Percentiles rank a stretch among this genome's conserved stretches.
These are phyloP conservation scores for Drosophila ficusphila DNA, from an alignment of 1,140 invertebrate genomes.

Conservation along the genomic window DNA sequence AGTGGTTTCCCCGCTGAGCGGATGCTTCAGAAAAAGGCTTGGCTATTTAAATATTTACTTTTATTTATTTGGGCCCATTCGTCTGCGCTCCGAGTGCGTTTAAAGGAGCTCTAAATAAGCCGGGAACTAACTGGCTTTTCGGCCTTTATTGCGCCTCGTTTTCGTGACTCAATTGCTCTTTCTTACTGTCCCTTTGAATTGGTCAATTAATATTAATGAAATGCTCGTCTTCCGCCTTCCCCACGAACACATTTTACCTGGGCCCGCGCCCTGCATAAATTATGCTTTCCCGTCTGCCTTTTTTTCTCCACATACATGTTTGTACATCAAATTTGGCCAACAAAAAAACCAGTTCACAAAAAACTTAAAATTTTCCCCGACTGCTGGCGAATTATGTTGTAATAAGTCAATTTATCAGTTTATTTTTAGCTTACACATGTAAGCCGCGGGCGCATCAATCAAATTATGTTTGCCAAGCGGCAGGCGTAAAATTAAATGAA, in stretches of 20 bases:
- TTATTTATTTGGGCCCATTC: conserved; percentile 36
- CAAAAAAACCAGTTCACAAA: conserved; percentile 4
- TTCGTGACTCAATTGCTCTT: conserved; percentile 38
- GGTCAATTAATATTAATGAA: conserved; percentile 83
- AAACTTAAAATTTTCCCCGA: conserved; percentile 26
- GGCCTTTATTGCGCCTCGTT: conserved; percentile 37
- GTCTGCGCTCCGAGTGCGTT: conserved; percentile 11
- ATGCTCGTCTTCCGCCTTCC: conserved; percentile 8
- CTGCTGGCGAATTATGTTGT: conserved; percentile 46
- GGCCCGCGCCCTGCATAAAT: conserved; percentile 43
- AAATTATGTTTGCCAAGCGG: conserved; percentile 38
- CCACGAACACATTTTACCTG: conserved; percentile 14
- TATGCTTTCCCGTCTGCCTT: conserved; percentile 21
- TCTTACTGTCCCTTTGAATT: conserved; percentile 62
- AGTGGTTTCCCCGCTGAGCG: neutral
- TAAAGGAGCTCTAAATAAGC: conserved; percentile 49
- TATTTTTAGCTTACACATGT: conserved; percentile 66
- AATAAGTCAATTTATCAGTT: conserved; percentile 71
- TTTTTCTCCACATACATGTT: conserved; percentile 12
- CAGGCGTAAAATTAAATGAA: conserved; percentile 45
- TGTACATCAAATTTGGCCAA: conserved; percentile 11
- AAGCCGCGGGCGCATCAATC: conserved; percentile 33
- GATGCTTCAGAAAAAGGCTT: conserved; percentile 19
- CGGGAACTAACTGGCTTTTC: conserved; percentile 44
- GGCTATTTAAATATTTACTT: conserved; percentile 59